Percentiles rank a stretch among this genome's conserved stretches.
Conservation (phyloP, 2,113 vertebrate species). For the Orycteropus afer region DNA sequence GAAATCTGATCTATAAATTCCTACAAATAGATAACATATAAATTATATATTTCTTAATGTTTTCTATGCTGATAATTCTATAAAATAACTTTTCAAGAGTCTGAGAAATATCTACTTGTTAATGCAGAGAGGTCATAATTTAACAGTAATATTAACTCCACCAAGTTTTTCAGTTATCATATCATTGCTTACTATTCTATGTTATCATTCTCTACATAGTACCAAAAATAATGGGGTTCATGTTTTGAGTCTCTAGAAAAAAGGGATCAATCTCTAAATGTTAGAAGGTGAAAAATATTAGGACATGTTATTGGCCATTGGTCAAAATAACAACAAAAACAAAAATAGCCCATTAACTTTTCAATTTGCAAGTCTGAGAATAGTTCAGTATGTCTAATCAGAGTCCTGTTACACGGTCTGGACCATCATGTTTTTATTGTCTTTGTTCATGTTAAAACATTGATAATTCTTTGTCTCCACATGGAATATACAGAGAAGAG, state of each 20-base stretch:
- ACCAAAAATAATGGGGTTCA: neutral
- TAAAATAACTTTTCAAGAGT: neutral
- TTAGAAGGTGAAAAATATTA: conserved; percentile 26
- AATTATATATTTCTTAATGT: conserved; percentile 37
- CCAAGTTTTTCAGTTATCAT: neutral
- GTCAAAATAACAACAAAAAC: neutral
- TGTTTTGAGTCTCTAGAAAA: conserved; percentile 1
- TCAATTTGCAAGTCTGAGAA: neutral
- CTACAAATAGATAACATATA: conserved; percentile 7
- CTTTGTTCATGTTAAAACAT: neutral
- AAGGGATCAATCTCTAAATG: neutral
- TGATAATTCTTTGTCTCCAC: neutral
- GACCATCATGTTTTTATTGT: neutral
- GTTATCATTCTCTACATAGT: neutral
- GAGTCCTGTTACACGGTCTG: neutral
- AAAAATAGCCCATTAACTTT: neutral
- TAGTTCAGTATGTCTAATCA: neutral
- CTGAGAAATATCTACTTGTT: neutral
- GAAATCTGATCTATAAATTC: neutral
- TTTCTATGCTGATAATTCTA: conserved; percentile 3
- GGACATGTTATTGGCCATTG: neutral
- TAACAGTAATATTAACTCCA: conserved; percentile 16
- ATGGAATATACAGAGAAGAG: neutral
- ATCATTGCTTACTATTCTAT: neutral
- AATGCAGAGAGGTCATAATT: neutral